These are phyloP conservation scores for Clitarchus hookeri DNA, from an alignment of 2,888 invertebrate genomes.

Conservation along the genomic window DNA sequence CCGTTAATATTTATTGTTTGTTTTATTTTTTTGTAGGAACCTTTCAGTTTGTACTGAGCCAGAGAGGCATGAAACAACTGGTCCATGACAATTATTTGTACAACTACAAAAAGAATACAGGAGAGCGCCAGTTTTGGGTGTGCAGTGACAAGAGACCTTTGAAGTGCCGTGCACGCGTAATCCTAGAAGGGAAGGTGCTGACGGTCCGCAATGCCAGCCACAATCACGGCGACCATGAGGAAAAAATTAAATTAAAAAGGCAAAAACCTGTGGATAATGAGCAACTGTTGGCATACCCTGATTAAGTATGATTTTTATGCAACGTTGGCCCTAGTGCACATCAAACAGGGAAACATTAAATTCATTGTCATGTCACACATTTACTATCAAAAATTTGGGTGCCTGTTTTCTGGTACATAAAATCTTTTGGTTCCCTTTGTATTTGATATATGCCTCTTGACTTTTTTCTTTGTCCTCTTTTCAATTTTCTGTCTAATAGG, in stretches of 20 bases:
- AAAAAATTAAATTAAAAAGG: neutral
- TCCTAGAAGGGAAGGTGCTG: neutral
- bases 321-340: too few relatives aligned
- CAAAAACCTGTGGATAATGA: too few relatives aligned
- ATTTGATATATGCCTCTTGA: too few relatives aligned
- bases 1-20: neutral
- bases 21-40: neutral
- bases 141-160: neutral
- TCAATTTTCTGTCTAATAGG: too few relatives aligned
- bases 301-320: too few relatives aligned
- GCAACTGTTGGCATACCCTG: too few relatives aligned
- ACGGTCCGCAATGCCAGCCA: neutral
- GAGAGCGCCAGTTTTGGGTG: neutral
- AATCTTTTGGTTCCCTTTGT: too few relatives aligned
- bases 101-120: neutral
- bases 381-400: too few relatives aligned
- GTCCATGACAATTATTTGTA: neutral
- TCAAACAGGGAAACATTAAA: too few relatives aligned
- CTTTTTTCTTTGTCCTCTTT: too few relatives aligned
- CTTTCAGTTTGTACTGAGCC: neutral
- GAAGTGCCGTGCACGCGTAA: neutral
- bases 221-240: neutral
- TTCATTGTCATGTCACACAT: too few relatives aligned
- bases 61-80: neutral
- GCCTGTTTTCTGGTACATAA: too few relatives aligned